phyloP scores from a whole-genome alignment of 1,140 invertebrate genomes.

The Pseudomyrmex dendroicus region DNA sequence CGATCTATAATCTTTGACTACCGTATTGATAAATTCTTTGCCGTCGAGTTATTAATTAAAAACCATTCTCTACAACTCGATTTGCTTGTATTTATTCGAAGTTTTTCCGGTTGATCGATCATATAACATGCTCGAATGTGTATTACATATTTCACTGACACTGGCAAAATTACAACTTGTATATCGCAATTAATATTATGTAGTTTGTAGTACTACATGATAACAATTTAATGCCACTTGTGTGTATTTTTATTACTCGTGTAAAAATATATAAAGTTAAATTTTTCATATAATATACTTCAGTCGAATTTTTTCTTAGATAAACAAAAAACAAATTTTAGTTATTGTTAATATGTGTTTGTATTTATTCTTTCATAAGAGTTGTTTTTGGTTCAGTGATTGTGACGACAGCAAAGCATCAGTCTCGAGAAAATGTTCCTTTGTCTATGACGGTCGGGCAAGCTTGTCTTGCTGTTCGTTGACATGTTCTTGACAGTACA shows the following conservation, averaged over 20 bases:
- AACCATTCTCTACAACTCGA: slow-evolving; percentile 10
- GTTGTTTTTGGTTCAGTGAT: neutral
- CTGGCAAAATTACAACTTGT: neutral
- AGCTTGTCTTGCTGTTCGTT: slow-evolving; percentile 3
- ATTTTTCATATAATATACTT: neutral
- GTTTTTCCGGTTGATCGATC: slow-evolving; percentile 24
- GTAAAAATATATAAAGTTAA: neutral
- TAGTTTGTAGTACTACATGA: neutral
- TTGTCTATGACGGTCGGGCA: neutral
- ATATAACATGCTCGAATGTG: slow-evolving; percentile 1
- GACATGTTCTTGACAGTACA: slow-evolving; percentile 8
- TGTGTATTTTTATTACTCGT: no score
- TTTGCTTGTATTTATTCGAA: slow-evolving; percentile 34
- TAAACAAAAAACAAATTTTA: neutral
- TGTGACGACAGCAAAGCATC: neutral
- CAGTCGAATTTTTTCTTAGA: neutral
- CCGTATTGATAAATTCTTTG: neutral
- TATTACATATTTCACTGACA: slow-evolving; percentile 17
- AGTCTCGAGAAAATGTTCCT: neutral
- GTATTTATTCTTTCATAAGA: neutral
- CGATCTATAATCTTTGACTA: slow-evolving; percentile 15
- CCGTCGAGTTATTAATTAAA: slow-evolving; percentile 43
- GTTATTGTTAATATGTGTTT: neutral
- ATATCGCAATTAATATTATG: slow-evolving; percentile 6
- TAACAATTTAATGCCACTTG: neutral